Evolutionary conservation across 1,140 invertebrate species (phyloP).

Genomic region (Drosophila punjabiensis): DNA sequence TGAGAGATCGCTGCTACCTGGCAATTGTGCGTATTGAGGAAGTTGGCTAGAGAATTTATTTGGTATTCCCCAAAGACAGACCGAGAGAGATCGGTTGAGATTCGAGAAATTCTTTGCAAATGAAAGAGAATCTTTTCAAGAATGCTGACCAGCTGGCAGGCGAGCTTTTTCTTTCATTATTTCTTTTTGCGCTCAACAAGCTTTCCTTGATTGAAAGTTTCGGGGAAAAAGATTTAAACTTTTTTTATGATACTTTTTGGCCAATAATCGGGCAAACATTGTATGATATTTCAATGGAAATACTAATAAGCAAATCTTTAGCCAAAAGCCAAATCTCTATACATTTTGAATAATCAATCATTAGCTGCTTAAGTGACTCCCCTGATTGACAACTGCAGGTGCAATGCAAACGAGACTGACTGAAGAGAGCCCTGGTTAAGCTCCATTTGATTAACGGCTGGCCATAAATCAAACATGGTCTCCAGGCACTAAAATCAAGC

Average conservation of each 20-base stretch:
- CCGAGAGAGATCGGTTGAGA: constrained; percentile 7
- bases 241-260: neutral
- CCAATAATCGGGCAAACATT: constrained; percentile 9
- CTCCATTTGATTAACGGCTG: constrained; percentile 41
- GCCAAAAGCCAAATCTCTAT: neutral
- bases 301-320: neutral
- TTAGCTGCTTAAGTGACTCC: neutral
- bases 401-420: constrained; percentile 11
- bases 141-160: constrained; percentile 14
- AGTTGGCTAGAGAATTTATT: constrained; percentile 40
- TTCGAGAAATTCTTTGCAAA: neutral
- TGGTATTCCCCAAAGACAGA: constrained; percentile 40
- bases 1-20: neutral
- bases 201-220: constrained; percentile 17
- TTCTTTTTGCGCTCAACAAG: neutral
- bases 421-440: constrained; percentile 23
- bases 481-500: constrained; percentile 15
- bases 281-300: neutral
- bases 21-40: constrained; percentile 32
- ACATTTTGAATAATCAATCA: neutral
- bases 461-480: constrained; percentile 38
- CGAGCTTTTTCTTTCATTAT: constrained; percentile 7
- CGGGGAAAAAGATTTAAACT: neutral
- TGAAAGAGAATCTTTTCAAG: constrained; percentile 7
- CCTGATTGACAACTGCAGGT: constrained; percentile 25